These are phyloP conservation scores for Ctenosaura bakeri DNA, from an alignment of 2,797 vertebrate species.

Conservation along the genomic window DNA sequence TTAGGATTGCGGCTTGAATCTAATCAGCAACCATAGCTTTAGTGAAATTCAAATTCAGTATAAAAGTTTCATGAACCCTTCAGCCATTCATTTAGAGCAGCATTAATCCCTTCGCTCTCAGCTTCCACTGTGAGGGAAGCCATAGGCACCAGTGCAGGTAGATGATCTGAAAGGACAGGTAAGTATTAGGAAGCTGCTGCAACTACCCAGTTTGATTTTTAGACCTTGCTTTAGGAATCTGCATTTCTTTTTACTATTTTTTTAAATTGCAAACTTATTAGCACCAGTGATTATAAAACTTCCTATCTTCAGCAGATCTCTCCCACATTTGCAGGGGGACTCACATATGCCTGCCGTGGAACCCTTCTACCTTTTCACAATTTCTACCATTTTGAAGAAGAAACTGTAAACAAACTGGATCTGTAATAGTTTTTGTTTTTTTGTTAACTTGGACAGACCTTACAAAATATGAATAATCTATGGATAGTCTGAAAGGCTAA, in stretches of 20 bases:
- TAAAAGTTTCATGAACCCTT: neutral
- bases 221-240: neutral
- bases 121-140: neutral
- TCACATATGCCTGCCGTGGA: neutral
- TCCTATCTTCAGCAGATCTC: neutral
- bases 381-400: neutral
- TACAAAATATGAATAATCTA: neutral
- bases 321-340: neutral
- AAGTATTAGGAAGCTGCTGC: neutral
- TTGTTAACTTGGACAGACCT: neutral
- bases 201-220: neutral
- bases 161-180: neutral
- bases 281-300: neutral
- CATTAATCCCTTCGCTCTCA: neutral
- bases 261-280: neutral
- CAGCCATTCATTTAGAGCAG: neutral
- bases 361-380: neutral
- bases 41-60: constrained; percentile 52
- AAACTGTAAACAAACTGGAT: neutral
- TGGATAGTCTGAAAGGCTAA: neutral
- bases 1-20: constrained; percentile 57
- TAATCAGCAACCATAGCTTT: constrained; percentile 64
- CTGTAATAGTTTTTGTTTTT: neutral
- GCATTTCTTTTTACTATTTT: neutral
- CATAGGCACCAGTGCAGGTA: neutral